Evolutionary conservation across 2,888 invertebrate species (phyloP).

Genomic region (Eretmocerus hayati): DNA sequence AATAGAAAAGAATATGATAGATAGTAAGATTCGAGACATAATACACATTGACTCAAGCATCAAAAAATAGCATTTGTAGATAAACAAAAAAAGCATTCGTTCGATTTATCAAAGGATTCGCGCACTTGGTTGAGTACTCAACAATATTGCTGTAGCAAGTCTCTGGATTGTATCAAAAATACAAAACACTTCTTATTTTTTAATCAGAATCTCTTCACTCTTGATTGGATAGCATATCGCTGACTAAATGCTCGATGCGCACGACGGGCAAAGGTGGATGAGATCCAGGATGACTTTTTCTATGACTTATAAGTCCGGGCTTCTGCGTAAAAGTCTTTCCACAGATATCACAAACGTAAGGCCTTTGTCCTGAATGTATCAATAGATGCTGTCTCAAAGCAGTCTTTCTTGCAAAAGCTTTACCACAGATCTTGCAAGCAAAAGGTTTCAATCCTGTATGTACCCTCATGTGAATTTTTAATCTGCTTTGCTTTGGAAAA

Average conservation of each 20-base stretch:
- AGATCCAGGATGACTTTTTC: constrained; percentile 42
- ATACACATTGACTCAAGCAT: too few relatives aligned
- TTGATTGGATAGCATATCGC: too few relatives aligned
- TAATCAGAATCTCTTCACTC: too few relatives aligned
- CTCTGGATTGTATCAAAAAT: not conserved
- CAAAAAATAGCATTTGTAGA: too few relatives aligned
- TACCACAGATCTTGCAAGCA: constrained; percentile 37
- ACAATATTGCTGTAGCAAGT: too few relatives aligned
- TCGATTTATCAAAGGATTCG: too few relatives aligned
- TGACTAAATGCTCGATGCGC: constrained; percentile 40
- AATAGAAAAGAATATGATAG: too few relatives aligned
- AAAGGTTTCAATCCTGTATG: constrained; percentile 43
- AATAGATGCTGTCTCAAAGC: constrained; percentile 41
- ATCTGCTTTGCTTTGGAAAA: constrained; percentile 38
- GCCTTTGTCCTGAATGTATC: constrained; percentile 41
- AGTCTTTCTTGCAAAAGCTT: constrained; percentile 37
- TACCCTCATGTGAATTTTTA: constrained; percentile 43
- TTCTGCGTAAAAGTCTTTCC: constrained; percentile 44
- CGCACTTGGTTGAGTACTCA: too few relatives aligned
- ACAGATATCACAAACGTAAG: constrained; percentile 43
- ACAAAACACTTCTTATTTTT: not conserved
- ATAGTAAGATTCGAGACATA: too few relatives aligned
- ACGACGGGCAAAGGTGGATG: constrained; percentile 42
- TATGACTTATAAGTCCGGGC: constrained; percentile 42
- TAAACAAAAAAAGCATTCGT: too few relatives aligned